phyloP scores from a whole-genome alignment of 2,888 invertebrate species.

The Chymomyza amoena region DNA sequence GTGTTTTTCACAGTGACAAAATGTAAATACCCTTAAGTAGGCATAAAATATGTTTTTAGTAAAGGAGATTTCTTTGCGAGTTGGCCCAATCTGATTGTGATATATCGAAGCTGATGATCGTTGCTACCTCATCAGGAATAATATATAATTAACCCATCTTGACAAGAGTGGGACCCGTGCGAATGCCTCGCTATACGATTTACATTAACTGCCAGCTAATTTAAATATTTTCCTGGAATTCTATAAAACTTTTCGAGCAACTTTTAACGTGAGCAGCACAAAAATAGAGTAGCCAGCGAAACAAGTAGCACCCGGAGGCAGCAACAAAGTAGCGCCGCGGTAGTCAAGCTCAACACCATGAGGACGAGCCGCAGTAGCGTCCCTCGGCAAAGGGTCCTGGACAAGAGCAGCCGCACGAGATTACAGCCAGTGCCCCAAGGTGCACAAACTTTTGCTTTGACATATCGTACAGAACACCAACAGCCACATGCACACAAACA shows the following conservation, averaged over 20 bases:
- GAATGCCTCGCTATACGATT: no score
- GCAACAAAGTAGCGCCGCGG: constrained; percentile 19
- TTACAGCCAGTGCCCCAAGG: constrained; percentile 62
- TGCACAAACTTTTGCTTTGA: constrained; percentile 65
- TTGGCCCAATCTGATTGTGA: no score
- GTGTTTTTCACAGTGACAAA: background rate
- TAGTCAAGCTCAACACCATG: constrained; percentile 9
- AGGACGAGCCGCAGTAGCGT: background rate
- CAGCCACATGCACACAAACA: background rate
- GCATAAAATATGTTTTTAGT: background rate
- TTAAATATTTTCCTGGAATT: no score
- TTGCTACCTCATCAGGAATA: no score
- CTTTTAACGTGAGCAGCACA: background rate
- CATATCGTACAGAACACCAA: constrained; percentile 46
- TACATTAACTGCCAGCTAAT: no score
- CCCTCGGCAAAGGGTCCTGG: background rate
- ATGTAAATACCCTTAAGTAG: background rate
- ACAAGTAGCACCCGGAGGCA: constrained; percentile 31
- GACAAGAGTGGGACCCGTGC: no score
- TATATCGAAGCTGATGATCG: no score
- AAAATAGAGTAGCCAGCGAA: background rate
- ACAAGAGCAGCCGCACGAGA: constrained; percentile 39
- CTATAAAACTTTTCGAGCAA: background rate
- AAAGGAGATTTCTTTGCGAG: no score
- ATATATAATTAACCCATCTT: no score